Evolutionary conservation across 1,140 invertebrate genomes (phyloP).

Genomic region (Telenomus remus): DNA sequence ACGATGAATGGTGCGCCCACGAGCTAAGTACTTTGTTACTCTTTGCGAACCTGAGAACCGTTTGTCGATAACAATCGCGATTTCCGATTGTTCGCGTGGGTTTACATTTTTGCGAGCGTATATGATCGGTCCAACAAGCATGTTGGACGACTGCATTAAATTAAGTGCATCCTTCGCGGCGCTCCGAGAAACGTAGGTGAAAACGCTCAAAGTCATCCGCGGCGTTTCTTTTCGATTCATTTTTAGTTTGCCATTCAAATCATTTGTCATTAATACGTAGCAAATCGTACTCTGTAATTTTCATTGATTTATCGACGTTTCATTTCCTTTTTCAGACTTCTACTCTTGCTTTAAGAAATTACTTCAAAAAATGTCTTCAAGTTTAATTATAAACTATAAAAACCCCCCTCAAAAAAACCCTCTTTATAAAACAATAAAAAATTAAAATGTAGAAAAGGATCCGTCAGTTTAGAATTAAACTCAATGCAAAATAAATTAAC

Average conservation of each 20-base stretch:
- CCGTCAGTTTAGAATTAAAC: too few species aligned
- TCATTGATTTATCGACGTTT: too few species aligned
- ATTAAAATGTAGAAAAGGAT: too few species aligned
- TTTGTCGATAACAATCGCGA: slow-evolving; percentile 62
- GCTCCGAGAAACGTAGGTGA: slow-evolving; percentile 27
- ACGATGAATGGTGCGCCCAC: slow-evolving; percentile 62
- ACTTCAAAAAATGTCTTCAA: too few species aligned
- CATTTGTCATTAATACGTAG: too few species aligned
- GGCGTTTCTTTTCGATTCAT: slow-evolving; percentile 11
- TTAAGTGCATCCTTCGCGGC: slow-evolving; percentile 52
- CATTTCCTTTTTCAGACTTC: too few species aligned
- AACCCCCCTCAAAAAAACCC: too few species aligned
- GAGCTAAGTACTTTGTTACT: slow-evolving; percentile 58
- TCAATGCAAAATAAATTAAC: too few species aligned
- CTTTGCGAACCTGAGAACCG: slow-evolving; percentile 52
- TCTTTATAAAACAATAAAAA: too few species aligned
- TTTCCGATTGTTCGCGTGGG: slow-evolving; percentile 62
- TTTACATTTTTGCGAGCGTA: slow-evolving; percentile 52
- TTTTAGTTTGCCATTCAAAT: not conserved
- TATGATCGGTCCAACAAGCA: slow-evolving; percentile 48
- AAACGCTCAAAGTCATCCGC: slow-evolving; percentile 18
- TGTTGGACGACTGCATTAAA: slow-evolving; percentile 53
- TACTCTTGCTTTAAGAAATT: too few species aligned
- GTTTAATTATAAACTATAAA: too few species aligned
- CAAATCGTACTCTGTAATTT: too few species aligned